These are phyloP conservation scores for Diprion similis DNA, from an alignment of 1,140 invertebrate genomes.

Conservation along the genomic window DNA sequence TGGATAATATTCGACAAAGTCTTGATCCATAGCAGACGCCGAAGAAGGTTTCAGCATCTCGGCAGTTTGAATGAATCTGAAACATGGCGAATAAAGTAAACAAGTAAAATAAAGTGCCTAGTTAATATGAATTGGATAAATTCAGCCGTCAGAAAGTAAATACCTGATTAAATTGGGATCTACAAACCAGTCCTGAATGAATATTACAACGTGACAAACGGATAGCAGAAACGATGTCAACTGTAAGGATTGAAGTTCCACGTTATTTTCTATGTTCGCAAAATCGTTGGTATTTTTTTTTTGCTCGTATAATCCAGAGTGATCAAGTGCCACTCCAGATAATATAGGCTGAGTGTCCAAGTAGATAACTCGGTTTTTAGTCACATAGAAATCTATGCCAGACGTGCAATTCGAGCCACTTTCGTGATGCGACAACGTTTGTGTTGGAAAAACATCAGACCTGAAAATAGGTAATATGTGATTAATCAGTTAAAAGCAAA, in stretches of 20 bases:
- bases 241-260: slow-evolving; percentile 80
- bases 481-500: not conserved
- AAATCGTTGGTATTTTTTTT: slow-evolving; percentile 67
- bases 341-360: slow-evolving; percentile 71
- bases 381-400: slow-evolving; percentile 72
- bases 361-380: slow-evolving; percentile 68
- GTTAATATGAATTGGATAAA: slow-evolving; percentile 9
- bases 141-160: not conserved
- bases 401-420: slow-evolving; percentile 65
- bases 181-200: slow-evolving; percentile 87
- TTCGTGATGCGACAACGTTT: slow-evolving; percentile 62
- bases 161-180: slow-evolving; percentile 77
- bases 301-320: slow-evolving; percentile 58
- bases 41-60: slow-evolving; percentile 88
- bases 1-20: slow-evolving; percentile 75
- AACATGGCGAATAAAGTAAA: slow-evolving; percentile 28
- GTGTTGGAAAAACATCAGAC: slow-evolving; percentile 59
- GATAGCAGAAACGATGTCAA: slow-evolving; percentile 83
- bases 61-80: slow-evolving; percentile 80
- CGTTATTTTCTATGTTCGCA: slow-evolving; percentile 67
- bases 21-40: slow-evolving; percentile 69
- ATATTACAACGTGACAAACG: slow-evolving; percentile 87
- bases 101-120: not conserved
- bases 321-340: slow-evolving; percentile 71
- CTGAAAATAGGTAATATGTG: slow-evolving; percentile 36